Percentiles rank a stretch among this genome's conserved stretches.
Evolutionary conservation across 2,797 vertebrate species (phyloP).

Genomic region (Sebastes nivosus): DNA sequence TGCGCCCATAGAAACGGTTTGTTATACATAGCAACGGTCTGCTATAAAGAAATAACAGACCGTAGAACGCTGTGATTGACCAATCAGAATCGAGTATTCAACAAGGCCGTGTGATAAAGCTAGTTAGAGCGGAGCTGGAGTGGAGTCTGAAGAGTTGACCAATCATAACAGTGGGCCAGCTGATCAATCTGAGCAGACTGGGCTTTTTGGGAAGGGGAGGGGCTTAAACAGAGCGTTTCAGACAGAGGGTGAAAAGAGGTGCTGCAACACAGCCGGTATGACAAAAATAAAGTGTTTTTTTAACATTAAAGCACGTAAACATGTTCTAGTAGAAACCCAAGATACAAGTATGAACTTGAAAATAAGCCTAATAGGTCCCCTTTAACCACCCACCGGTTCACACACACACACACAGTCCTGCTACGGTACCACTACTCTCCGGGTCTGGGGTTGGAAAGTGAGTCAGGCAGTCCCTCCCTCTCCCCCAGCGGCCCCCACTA

Average conservation of each 20-base stretch:
- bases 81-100: not conserved
- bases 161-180: too few species aligned
- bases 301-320: not conserved
- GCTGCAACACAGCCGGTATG: too few species aligned
- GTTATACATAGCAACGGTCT: too few species aligned
- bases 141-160: not conserved
- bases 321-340: not conserved
- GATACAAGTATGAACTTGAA: not conserved
- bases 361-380: not conserved
- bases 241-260: not conserved
- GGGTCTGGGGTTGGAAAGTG: slow-evolving; percentile 72
- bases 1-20: too few species aligned
- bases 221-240: not conserved
- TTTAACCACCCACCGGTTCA: not conserved
- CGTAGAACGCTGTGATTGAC: not conserved
- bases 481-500: slow-evolving; percentile 32
- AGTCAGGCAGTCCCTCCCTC: slow-evolving; percentile 67
- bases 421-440: not conserved
- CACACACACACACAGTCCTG: not conserved
- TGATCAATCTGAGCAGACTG: not conserved
- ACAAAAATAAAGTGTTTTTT: too few species aligned
- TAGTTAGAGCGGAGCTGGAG: not conserved
- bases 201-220: not conserved
- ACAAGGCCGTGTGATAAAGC: not conserved
- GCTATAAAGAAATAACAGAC: not conserved